Percentiles rank a stretch among this genome's conserved stretches.
These are phyloP conservation scores for Incurvaria masculella DNA, from an alignment of 2,888 invertebrate species.

Conservation along the genomic window DNA sequence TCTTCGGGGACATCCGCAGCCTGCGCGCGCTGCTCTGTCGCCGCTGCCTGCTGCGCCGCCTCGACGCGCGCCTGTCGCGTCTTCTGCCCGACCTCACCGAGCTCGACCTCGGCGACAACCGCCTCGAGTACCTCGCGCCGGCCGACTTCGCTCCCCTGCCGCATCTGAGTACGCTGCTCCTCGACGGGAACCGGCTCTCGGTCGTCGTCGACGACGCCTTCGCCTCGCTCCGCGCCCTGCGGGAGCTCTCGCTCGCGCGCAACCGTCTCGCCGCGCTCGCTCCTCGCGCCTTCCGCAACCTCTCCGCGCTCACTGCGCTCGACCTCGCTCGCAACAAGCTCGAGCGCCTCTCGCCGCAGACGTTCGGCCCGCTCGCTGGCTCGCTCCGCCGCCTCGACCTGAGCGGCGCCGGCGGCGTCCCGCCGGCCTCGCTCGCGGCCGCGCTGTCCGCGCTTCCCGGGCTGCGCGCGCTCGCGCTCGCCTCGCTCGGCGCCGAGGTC, in stretches of 20 bases:
- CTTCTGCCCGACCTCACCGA: slow-evolving; percentile 68
- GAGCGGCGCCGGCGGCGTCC: slow-evolving; percentile 66
- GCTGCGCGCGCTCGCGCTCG: slow-evolving; percentile 56
- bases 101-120: slow-evolving; percentile 74
- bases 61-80: slow-evolving; percentile 78
- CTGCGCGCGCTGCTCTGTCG: slow-evolving; percentile 69
- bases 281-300: slow-evolving; percentile 69
- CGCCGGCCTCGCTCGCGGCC: slow-evolving; percentile 52
- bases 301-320: slow-evolving; percentile 64
- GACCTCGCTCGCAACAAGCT: slow-evolving; percentile 77
- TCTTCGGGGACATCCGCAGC: slow-evolving; percentile 73
- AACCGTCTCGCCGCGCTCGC: slow-evolving; percentile 75
- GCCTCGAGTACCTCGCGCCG: slow-evolving; percentile 68
- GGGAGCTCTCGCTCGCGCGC: slow-evolving; percentile 59
- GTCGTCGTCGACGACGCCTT: slow-evolving; percentile 73
- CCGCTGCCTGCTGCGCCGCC: slow-evolving; percentile 65
- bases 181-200: slow-evolving; percentile 76
- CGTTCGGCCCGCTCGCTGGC: slow-evolving; percentile 59
- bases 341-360: slow-evolving; percentile 61
- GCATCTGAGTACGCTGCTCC: slow-evolving; percentile 58
- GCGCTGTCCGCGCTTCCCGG: slow-evolving; percentile 57
- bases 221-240: slow-evolving; percentile 52
- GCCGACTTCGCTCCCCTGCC: slow-evolving; percentile 71
- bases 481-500: slow-evolving; percentile 55
- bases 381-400: slow-evolving; percentile 63